Evolutionary conservation across 2,113 vertebrate species (phyloP).

Genomic region (Pteronura brasiliensis): DNA sequence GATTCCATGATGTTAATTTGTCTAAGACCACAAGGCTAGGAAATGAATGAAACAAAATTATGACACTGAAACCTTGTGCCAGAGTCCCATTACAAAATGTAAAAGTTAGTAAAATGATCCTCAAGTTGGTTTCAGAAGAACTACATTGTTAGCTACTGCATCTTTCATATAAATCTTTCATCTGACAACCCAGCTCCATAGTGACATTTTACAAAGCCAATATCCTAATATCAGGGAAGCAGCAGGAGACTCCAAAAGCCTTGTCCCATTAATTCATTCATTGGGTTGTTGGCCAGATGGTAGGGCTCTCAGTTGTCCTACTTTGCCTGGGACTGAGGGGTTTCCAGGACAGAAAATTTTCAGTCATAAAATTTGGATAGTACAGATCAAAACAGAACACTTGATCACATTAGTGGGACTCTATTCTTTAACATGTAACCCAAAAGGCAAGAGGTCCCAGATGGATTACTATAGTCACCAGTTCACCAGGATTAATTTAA

Average conservation of each 20-base stretch:
- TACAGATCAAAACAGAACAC: neutral
- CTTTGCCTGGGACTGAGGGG: neutral
- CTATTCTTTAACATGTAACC: neutral
- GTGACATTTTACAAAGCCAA: neutral
- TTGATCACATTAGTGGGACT: neutral
- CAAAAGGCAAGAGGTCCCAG: neutral
- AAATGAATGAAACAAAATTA: conserved; percentile 23
- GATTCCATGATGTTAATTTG: neutral
- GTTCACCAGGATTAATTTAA: neutral
- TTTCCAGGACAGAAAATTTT: neutral
- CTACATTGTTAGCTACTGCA: neutral
- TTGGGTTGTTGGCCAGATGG: neutral
- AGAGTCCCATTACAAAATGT: neutral
- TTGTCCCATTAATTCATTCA: neutral
- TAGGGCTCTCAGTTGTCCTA: neutral
- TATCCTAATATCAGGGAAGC: neutral
- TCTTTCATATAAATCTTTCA: neutral
- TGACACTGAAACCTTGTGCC: neutral
- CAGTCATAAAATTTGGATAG: neutral
- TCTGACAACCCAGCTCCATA: neutral
- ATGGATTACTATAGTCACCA: neutral
- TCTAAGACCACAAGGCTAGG: neutral
- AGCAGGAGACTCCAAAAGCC: neutral
- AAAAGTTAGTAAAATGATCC: neutral
- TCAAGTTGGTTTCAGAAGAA: neutral